Evolutionary conservation across 2,797 vertebrate species (phyloP), one percentile per base, ranked within the genome.

Genomic region (Microctenopoma steveboyesi): DNA sequence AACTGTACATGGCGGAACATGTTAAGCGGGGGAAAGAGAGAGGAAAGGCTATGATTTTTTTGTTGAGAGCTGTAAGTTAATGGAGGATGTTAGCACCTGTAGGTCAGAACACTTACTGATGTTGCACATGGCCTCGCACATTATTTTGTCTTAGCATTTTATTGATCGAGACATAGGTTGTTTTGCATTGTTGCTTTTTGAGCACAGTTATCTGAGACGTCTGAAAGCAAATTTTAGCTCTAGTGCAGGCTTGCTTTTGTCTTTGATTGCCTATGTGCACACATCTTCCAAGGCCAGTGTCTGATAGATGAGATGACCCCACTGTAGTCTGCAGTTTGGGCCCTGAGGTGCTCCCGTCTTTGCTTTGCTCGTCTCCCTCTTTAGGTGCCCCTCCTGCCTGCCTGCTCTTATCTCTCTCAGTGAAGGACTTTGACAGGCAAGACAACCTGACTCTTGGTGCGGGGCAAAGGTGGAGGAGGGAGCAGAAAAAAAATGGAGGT

Each of bases 351-450:
- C 86, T 84, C 64, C 75, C 68, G 71, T 72, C 67, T 68, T 86
- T 37, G 51, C 71, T 78, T 69, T 76, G 76, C 69, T 69, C 0
- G 60, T 81, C 75, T 78, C 71, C 64, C 76, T 74, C 64, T 62
- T 65, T 27, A 50, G 60, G 72, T 64, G 63, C 46, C 79, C 84
- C 74, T 80, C 55, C 37, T 16, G 75, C 79, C 82, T 68, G 79
- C 84, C 83, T 64, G 69, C 76, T 86, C 88, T 90, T 90, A 90
- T 92, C 90, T 91, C 73, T 83, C 64, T 75, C 65, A 64, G 64
- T 63, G 85, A 84, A 88, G 85, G 89, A 92, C 87, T 88, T 87
- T 91, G 90, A 91, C 86, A 91, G 90, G 87, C 82, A 86, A 83
- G 86, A 87, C 85, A 92, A 92, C 90, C 87, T 88, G 91, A 91